Conservation (phyloP, 2,113 vertebrate genomes). For the Rallus limicola region DNA sequence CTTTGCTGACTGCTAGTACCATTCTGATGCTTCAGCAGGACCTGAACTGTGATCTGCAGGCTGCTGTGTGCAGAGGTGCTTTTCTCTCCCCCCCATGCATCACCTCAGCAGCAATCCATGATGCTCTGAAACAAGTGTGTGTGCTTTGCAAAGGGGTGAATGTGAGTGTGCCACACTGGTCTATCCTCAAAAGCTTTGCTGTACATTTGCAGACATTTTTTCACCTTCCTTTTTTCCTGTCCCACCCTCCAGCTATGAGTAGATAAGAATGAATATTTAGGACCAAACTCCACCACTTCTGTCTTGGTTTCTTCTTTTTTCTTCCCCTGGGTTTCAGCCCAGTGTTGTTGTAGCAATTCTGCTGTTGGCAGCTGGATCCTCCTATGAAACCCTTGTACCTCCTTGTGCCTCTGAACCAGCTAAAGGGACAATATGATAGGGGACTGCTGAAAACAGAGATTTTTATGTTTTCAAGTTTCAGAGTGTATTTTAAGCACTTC, state of each 20-base stretch:
- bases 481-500: neutral
- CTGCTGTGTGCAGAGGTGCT: neutral
- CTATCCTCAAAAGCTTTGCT: neutral
- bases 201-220: neutral
- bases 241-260: neutral
- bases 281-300: neutral
- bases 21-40: neutral
- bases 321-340: neutral
- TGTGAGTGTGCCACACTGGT: fast-evolving
- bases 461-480: neutral
- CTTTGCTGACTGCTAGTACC: neutral
- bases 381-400: neutral
- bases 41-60: neutral
- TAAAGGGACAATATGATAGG: neutral
- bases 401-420: neutral
- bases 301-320: neutral
- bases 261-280: neutral
- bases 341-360: neutral
- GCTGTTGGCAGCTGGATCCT: neutral
- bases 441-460: neutral
- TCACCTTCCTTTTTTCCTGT: neutral
- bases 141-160: neutral
- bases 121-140: neutral
- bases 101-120: neutral
- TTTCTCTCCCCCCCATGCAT: neutral